Base-by-base conservation (phyloP, 1,140 invertebrate genomes). In the Temnothorax nylanderi region DNA sequence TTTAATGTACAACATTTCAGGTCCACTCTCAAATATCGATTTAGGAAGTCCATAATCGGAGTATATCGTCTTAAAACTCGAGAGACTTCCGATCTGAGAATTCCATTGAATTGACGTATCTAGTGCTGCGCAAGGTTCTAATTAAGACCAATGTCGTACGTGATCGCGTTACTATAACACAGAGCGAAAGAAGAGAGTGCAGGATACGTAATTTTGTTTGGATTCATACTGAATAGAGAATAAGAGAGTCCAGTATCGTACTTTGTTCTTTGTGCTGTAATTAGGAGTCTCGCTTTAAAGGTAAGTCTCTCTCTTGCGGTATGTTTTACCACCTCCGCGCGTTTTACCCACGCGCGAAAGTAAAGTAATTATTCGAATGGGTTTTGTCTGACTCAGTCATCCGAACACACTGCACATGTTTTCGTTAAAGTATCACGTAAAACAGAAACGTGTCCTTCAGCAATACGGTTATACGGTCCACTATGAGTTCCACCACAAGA, bases 191-290 rank as follows among this genome's bases (percentile, higher is more conserved):
- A 75, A 72, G 2, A 60, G 26, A 8, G 1, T 16, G 56, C 26
- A 47, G 49, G 37, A 72, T 44, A 82, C 69, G 69, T 84, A 84
- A 84, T 62, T 84, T 84, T 47, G 32, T 84, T 74, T 74, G 69
- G 69, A 62, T 62, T 56, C n/a, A 84, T 75, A 13, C 54, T 84
- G 69, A 84, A 84, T 62, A 84, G 69, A 54, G 26, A 84, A 84
- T 75, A 74, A 60, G 44, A 75, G 41, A 75, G 54, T 11, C 60
- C 8, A 1, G n/a, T 71, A 60, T 47, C 56, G 69, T 84, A 49
- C 32, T 37, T 49, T 0, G 51, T 74, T 84, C 26, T 74, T 60
- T 49, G 54, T 62, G 26, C 41, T 60, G 54, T 60, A 75, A 84
- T 84, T 84, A 84, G 41, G 37, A 34, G 3, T 26, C n/a, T 60